Conservation (phyloP, 2,113 vertebrate genomes). For the Gobio gobio region DNA sequence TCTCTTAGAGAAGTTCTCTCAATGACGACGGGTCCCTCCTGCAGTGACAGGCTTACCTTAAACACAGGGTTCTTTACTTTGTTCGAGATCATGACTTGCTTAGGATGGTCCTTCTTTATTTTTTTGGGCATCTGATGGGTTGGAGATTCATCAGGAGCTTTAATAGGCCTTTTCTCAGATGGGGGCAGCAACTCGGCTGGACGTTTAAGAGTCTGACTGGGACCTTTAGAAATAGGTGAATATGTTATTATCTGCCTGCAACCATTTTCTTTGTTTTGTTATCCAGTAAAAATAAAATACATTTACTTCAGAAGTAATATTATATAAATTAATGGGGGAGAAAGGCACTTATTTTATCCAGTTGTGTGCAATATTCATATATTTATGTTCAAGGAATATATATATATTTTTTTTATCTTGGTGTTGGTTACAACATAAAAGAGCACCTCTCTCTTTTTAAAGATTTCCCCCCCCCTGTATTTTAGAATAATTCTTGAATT, state of each 20-base stretch:
- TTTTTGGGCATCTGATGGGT: background rate
- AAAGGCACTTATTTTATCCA: background rate
- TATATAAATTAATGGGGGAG: background rate
- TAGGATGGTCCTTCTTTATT: background rate
- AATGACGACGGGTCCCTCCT: conserved; percentile 60
- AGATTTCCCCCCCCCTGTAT: background rate
- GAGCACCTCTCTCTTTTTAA: background rate
- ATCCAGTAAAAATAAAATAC: background rate
- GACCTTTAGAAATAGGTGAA: background rate
- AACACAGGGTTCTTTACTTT: conserved; percentile 59
- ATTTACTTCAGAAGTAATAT: background rate
- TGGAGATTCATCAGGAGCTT: background rate
- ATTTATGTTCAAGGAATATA: background rate
- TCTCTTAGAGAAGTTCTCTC: conserved; percentile 58
- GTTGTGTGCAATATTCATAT: background rate
- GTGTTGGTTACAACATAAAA: background rate
- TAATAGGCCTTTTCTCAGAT: background rate
- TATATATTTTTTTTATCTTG: background rate
- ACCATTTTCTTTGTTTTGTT: background rate
- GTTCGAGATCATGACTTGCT: background rate
- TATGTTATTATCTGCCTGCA: background rate
- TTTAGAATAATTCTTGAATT: background rate
- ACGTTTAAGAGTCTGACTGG: background rate
- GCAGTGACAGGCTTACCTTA: conserved; percentile 68
- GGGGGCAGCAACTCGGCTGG: background rate